Percentiles rank a stretch among this genome's conserved stretches.
Evolutionary conservation across 2,797 vertebrate genomes (phyloP).

Genomic region (Tinamus major): DNA sequence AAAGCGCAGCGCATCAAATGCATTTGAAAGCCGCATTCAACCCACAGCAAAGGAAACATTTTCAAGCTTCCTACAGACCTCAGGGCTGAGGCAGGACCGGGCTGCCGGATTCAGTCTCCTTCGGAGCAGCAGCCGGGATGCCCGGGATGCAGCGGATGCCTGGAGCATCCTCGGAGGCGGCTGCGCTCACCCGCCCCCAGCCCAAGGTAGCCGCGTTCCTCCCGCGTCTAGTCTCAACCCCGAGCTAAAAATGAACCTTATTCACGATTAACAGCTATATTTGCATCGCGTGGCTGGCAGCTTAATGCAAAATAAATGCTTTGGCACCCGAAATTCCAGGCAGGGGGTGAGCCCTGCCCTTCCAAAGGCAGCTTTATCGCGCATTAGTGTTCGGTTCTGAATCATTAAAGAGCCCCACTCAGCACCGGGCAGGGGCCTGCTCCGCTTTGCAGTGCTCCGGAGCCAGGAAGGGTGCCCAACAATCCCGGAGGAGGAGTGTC

Average conservation of each 20-base stretch:
- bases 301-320: slow-evolving; percentile 57
- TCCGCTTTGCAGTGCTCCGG: not conserved
- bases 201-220: not conserved
- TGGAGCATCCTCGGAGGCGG: too few relatives aligned
- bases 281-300: slow-evolving; percentile 60
- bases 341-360: slow-evolving; percentile 31
- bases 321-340: not conserved
- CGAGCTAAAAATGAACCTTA: slow-evolving; percentile 35
- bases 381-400: too few relatives aligned
- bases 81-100: not conserved
- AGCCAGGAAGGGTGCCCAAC: not conserved
- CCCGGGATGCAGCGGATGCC: too few relatives aligned
- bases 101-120: not conserved
- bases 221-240: slow-evolving; percentile 3
- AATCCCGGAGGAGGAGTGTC: not conserved
- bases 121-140: not conserved
- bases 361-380: slow-evolving; percentile 19
- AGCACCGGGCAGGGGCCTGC: not conserved
- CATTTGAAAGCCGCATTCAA: not conserved
- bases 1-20: not conserved
- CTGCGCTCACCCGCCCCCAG: not conserved
- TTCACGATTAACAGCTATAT: slow-evolving; percentile 46
- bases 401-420: slow-evolving; percentile 14
- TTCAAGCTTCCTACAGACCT: not conserved
- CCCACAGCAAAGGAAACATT: not conserved